Percentiles rank a stretch among this genome's conserved stretches.
Evolutionary conservation across 2,888 invertebrate genomes (phyloP).

Genomic region (Oscheius sp.): DNA sequence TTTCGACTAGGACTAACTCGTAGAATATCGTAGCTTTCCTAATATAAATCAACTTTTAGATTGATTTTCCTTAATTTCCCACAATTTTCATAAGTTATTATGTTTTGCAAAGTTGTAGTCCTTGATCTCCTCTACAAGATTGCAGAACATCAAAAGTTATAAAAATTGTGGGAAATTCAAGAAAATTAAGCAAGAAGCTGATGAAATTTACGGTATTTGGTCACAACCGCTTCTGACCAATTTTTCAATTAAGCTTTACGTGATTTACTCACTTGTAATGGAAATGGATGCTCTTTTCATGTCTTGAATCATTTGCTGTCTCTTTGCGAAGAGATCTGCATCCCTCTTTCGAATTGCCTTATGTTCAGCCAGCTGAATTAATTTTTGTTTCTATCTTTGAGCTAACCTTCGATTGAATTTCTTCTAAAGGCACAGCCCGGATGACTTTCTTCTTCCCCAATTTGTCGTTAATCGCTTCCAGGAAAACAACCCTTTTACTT

Average conservation of each 20-base stretch:
- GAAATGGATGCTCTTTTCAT: constrained; percentile 9
- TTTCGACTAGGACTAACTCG: neutral
- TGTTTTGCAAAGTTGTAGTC: too few species aligned
- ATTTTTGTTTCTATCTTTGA: neutral
- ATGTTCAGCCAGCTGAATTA: constrained; percentile 1
- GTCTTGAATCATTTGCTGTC: neutral
- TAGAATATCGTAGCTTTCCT: too few species aligned
- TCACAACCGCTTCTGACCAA: too few species aligned
- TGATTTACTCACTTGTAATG: neutral
- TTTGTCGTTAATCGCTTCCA: constrained; percentile 21
- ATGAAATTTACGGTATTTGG: too few species aligned
- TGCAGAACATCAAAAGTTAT: too few species aligned
- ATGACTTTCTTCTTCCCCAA: constrained; percentile 11
- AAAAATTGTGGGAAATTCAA: too few species aligned
- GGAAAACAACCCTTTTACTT: constrained; percentile 3
- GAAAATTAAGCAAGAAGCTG: too few species aligned
- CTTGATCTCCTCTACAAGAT: too few species aligned
- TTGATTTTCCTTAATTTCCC: too few species aligned
- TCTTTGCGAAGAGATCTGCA: neutral
- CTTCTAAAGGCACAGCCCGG: constrained; percentile 8
- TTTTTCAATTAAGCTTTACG: too few species aligned
- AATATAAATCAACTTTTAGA: too few species aligned
- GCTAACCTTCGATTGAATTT: constrained; percentile 11
- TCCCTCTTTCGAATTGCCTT: neutral
- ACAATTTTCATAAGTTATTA: too few species aligned